Percentiles rank a stretch among this genome's conserved stretches.
Conservation (phyloP, 2,888 invertebrate genomes). For the Branchipolynoe longqiensis region DNA sequence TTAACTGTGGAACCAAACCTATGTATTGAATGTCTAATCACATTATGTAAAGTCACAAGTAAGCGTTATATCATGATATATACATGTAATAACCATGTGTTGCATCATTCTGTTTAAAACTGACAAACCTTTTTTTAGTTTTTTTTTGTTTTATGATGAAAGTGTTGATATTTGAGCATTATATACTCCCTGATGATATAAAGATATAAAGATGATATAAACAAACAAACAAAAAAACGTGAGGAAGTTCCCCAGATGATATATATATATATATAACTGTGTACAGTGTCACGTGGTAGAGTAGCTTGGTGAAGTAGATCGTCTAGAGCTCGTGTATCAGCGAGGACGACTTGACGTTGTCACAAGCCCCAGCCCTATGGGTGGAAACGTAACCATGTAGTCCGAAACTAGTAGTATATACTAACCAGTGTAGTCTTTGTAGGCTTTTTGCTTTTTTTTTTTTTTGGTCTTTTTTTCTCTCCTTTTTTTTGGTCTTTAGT, state of each 20-base stretch:
- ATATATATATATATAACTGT: constrained; percentile 56
- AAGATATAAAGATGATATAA: too few relatives aligned
- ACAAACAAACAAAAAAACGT: constrained; percentile 35
- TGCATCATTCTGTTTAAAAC: constrained; percentile 56
- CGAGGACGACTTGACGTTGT: constrained; percentile 53
- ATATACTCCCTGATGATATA: constrained; percentile 49
- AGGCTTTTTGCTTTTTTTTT: constrained; percentile 48
- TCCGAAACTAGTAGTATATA: constrained; percentile 49
- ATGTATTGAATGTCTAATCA: constrained; percentile 57
- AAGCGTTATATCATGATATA: constrained; percentile 52
- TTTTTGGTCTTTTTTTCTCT: constrained; percentile 12
- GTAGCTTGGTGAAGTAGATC: constrained; percentile 43
- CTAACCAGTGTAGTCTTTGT: constrained; percentile 56
- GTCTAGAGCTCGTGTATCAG: constrained; percentile 49
- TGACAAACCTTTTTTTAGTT: constrained; percentile 43
- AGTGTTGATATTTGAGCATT: constrained; percentile 51
- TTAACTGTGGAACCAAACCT: constrained; percentile 59
- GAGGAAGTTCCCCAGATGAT: constrained; percentile 43
- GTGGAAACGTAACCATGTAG: constrained; percentile 44
- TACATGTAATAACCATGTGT: too few relatives aligned
- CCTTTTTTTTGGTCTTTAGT: constrained; percentile 31
- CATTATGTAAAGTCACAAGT: constrained; percentile 46
- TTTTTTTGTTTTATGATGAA: constrained; percentile 49
- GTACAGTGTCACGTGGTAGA: constrained; percentile 53
- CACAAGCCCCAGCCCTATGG: constrained; percentile 50